A percentile compares a stretch with the other conserved stretches of the same genome.
Conservation (phyloP, 2,797 vertebrate genomes). For the Pelobates cultripes region DNA sequence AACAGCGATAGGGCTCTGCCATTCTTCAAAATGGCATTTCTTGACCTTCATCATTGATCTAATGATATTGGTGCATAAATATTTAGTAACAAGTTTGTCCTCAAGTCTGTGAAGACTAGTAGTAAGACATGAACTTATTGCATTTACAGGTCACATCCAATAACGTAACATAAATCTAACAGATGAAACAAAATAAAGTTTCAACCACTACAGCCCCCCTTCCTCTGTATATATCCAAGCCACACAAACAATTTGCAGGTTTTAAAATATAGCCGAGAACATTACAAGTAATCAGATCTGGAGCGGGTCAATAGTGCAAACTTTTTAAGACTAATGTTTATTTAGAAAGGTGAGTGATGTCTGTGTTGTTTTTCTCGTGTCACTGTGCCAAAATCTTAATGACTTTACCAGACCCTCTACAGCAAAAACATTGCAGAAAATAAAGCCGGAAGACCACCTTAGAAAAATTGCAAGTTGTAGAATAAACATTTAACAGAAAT, state of each 20-base stretch:
- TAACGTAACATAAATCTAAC: slow-evolving; percentile 33
- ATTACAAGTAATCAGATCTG: slow-evolving; percentile 88
- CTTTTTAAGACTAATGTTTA: slow-evolving; percentile 99
- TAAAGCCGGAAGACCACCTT: slow-evolving; percentile 52
- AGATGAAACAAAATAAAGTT: slow-evolving; percentile 28
- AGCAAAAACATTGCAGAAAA: slow-evolving; percentile 54
- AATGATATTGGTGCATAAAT: slow-evolving; percentile 30
- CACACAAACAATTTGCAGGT: slow-evolving; percentile 45
- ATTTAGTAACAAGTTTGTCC: slow-evolving; percentile 13
- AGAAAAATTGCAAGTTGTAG: slow-evolving; percentile 26
- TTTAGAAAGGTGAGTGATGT: slow-evolving; percentile 97
- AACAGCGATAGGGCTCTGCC: not conserved
- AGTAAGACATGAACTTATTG: slow-evolving; percentile 15
- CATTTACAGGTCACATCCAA: slow-evolving; percentile 33
- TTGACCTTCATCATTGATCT: slow-evolving; percentile 8
- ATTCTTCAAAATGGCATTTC: slow-evolving; percentile 7
- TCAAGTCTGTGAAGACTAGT: not conserved
- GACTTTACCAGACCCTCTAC: slow-evolving; percentile 83
- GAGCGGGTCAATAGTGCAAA: slow-evolving; percentile 90
- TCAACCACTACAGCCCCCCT: slow-evolving; percentile 15
- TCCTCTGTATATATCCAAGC: slow-evolving; percentile 43
- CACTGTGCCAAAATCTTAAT: slow-evolving; percentile 84
- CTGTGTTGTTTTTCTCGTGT: slow-evolving; percentile 84
- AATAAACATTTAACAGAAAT: slow-evolving; percentile 26
- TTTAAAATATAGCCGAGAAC: slow-evolving; percentile 69